These are phyloP conservation scores for Polyommatus icarus DNA, from an alignment of 2,888 invertebrate genomes.

Conservation along the genomic window DNA sequence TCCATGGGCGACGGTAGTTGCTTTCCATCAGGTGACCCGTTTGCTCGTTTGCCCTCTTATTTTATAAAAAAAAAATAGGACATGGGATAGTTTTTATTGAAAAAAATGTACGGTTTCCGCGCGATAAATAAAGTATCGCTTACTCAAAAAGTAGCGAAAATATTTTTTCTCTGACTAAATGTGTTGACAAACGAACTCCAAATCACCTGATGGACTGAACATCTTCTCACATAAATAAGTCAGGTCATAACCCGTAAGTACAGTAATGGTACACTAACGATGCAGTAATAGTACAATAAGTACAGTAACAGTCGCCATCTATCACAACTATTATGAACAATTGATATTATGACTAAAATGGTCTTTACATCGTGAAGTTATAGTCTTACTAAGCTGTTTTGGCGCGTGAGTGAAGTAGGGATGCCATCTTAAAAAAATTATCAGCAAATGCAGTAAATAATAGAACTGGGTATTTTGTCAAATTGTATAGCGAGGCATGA, in stretches of 20 bases:
- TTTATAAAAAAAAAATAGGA: too few relatives aligned
- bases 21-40: too few relatives aligned
- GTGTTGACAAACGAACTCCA: neutral
- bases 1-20: too few relatives aligned
- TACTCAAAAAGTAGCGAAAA: neutral
- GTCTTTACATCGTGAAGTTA: neutral
- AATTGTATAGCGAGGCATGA: too few relatives aligned
- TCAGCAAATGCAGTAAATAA: too few relatives aligned
- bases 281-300: neutral
- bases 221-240: neutral
- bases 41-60: too few relatives aligned
- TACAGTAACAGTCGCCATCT: neutral
- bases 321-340: neutral
- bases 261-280: neutral
- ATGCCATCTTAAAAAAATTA: too few relatives aligned
- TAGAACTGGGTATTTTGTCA: too few relatives aligned
- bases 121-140: neutral
- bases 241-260: neutral
- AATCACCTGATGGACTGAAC: neutral
- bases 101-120: too few relatives aligned
- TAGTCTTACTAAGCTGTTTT: neutral
- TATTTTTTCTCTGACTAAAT: too few relatives aligned
- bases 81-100: too few relatives aligned
- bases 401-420: neutral
- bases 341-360: slow-evolving; percentile 9